Evolutionary conservation across 2,113 vertebrate species (phyloP).

Genomic region (Eptesicus fuscus): DNA sequence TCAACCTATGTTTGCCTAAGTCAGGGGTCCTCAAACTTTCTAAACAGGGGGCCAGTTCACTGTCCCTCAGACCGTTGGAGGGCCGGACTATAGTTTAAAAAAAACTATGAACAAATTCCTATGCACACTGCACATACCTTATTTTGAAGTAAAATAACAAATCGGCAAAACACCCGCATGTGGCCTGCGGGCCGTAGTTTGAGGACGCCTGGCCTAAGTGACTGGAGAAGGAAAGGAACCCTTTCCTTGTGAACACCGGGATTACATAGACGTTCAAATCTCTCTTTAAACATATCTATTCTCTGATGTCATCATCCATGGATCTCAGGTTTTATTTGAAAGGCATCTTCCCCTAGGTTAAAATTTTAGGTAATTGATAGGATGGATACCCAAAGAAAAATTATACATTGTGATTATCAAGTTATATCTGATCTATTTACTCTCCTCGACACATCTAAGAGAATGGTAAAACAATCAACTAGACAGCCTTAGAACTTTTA

Average conservation of each 20-base stretch:
- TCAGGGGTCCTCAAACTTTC: too few relatives aligned
- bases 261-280: neutral
- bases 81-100: too few relatives aligned
- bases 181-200: too few relatives aligned
- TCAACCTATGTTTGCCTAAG: neutral
- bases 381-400: neutral
- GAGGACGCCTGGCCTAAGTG: too few relatives aligned
- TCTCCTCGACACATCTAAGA: neutral
- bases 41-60: too few relatives aligned
- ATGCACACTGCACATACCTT: too few relatives aligned
- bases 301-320: neutral
- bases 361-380: constrained; percentile 6
- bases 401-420: neutral
- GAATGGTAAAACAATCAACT: neutral
- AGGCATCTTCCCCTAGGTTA: neutral
- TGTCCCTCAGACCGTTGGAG: too few relatives aligned
- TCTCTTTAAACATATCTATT: neutral
- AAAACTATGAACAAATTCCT: too few relatives aligned
- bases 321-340: neutral
- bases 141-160: too few relatives aligned
- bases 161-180: too few relatives aligned
- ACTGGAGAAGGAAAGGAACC: neutral
- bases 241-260: neutral
- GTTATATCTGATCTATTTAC: neutral
- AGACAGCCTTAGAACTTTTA: neutral